These are phyloP conservation scores for Bergia puertoricense DNA, from an alignment of 92 coral and sea anemone species.

Conservation along the genomic window DNA sequence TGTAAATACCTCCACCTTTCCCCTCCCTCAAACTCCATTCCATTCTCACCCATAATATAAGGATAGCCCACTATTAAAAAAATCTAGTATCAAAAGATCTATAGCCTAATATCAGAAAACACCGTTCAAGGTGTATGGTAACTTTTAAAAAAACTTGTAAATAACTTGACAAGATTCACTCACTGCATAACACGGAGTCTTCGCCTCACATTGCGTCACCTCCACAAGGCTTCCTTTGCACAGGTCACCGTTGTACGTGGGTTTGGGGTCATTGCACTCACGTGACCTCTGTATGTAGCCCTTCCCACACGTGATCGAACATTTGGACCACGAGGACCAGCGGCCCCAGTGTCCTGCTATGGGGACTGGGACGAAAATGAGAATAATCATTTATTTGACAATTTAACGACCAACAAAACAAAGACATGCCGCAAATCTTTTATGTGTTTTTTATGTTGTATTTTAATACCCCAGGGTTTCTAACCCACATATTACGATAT, in stretches of 20 bases:
- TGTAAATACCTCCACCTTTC: too few species aligned
- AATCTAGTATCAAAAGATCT: too few species aligned
- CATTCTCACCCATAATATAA: too few species aligned
- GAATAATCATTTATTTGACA: background rate
- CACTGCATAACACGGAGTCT: conserved; percentile 7
- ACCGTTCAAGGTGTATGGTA: too few species aligned
- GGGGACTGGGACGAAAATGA: conserved; percentile 41
- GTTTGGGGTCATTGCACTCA: conserved; percentile 65
- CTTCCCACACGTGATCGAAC: conserved; percentile 69
- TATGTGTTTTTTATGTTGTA: too few species aligned
- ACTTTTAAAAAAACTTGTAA: too few species aligned
- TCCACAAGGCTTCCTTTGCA: conserved; percentile 66
- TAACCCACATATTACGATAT: too few species aligned
- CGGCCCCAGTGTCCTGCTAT: conserved; percentile 83
- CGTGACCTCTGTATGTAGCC: conserved; percentile 70
- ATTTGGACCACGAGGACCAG: conserved; percentile 76
- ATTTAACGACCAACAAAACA: background rate
- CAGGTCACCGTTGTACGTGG: conserved; percentile 62
- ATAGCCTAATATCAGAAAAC: too few species aligned
- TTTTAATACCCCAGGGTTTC: too few species aligned
- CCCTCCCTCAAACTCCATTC: too few species aligned
- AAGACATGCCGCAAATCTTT: too few species aligned
- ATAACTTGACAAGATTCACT: background rate
- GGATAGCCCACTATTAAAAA: too few species aligned
- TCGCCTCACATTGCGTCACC: conserved; percentile 39